These are phyloP conservation scores for Chydorus sphaericus DNA, from an alignment of 2,888 invertebrate genomes.

Conservation along the genomic window DNA sequence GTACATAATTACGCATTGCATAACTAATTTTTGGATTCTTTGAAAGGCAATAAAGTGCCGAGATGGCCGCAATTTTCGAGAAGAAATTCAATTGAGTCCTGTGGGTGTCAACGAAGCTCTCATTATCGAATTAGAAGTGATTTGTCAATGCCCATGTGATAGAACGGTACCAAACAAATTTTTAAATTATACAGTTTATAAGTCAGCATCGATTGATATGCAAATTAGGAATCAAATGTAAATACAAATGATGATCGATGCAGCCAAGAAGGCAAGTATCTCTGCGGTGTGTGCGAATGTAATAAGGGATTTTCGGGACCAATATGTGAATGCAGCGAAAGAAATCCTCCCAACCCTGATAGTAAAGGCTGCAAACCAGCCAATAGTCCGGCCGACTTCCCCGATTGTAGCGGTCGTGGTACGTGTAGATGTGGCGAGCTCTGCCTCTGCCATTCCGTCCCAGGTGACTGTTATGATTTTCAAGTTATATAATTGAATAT, in stretches of 20 bases:
- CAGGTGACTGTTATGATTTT: background rate
- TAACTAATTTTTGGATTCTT: background rate
- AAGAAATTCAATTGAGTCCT: constrained; percentile 4
- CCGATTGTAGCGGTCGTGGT: constrained; percentile 8
- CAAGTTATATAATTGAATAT: background rate
- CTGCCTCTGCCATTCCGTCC: constrained; percentile 1
- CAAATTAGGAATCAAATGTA: background rate
- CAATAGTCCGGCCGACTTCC: background rate
- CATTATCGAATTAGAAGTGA: constrained; percentile 3
- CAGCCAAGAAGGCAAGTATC: background rate
- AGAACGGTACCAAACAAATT: background rate
- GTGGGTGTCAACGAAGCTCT: constrained; percentile 11
- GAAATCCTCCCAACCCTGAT: background rate
- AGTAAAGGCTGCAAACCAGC: background rate
- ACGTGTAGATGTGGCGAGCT: constrained; percentile 7
- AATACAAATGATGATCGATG: background rate
- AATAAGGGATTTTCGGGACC: background rate
- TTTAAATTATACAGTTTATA: background rate
- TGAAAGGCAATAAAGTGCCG: background rate
- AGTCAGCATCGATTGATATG: background rate
- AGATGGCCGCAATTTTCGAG: background rate
- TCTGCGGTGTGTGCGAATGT: constrained; percentile 11
- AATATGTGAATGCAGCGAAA: constrained; percentile 8
- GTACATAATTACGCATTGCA: background rate
- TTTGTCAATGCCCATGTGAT: constrained; percentile 11